phyloP scores from a whole-genome alignment of 1,140 invertebrate genomes.

The Rhizoglyphus robini region DNA sequence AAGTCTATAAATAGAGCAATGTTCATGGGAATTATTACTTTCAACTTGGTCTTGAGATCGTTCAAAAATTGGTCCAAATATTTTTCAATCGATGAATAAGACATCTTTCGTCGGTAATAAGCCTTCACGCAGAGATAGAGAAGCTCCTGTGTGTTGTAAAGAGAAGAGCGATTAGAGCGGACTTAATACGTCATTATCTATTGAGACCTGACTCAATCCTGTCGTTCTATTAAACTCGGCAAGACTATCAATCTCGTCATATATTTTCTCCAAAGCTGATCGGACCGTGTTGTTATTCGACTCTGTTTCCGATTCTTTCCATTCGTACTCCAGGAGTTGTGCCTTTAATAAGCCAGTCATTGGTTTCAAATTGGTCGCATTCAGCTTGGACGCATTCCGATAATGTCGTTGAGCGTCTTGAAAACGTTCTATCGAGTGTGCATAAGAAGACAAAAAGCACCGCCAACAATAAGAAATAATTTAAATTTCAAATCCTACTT shows the following conservation, averaged over 20 bases:
- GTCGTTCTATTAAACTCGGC: conserved; percentile 57
- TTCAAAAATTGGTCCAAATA: conserved; percentile 56
- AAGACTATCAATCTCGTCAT: conserved; percentile 61
- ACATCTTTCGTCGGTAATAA: conserved; percentile 30
- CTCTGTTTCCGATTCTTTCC: conserved; percentile 44
- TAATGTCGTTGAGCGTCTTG: conserved; percentile 65
- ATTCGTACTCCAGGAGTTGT: conserved; percentile 47
- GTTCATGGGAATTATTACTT: conserved; percentile 35
- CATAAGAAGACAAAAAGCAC: too few species aligned
- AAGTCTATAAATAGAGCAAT: background rate
- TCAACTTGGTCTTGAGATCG: conserved; percentile 41
- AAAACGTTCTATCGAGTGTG: conserved; percentile 30
- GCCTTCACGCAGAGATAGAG: conserved; percentile 34
- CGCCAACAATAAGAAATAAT: background rate
- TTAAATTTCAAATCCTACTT: conserved; percentile 39
- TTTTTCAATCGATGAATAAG: conserved; percentile 33
- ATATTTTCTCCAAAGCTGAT: conserved; percentile 34
- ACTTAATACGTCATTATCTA: too few species aligned
- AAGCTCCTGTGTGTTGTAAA: conserved; percentile 36
- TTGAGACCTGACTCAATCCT: conserved; percentile 36
- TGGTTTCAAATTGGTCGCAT: conserved; percentile 63
- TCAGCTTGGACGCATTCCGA: conserved; percentile 60
- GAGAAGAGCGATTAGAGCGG: too few species aligned
- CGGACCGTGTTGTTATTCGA: too few species aligned
- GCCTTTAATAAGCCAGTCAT: conserved; percentile 57